Conservation (phyloP, 2,888 invertebrate genomes). For the Mythimna loreyi region DNA sequence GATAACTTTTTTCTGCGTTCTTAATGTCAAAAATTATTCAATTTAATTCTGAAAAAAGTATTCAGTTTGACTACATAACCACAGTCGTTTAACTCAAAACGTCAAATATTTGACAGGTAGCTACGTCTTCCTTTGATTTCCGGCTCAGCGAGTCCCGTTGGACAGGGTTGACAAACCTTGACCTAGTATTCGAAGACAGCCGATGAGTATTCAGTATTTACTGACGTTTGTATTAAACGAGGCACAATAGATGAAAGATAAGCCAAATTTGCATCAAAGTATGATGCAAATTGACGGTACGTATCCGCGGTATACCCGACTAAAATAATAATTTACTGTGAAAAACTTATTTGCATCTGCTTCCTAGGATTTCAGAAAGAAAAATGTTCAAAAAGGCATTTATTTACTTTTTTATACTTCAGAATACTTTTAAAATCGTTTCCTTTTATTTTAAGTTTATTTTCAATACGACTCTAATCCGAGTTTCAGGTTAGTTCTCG, state of each 20-base stretch:
- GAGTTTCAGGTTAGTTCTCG: slow-evolving; percentile 14
- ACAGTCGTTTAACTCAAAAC: slow-evolving; percentile 33
- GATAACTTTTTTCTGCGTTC: background rate
- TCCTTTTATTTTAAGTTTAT: slow-evolving; percentile 12
- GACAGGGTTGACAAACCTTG: slow-evolving; percentile 75
- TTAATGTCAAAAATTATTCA: background rate
- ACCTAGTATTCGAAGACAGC: slow-evolving; percentile 75
- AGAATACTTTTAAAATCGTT: background rate
- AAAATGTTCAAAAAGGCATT: slow-evolving; percentile 2
- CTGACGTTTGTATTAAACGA: slow-evolving; percentile 48
- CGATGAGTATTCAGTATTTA: slow-evolving; percentile 71
- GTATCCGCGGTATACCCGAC: slow-evolving; percentile 25
- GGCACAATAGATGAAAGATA: slow-evolving; percentile 35
- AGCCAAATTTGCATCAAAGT: slow-evolving; percentile 38
- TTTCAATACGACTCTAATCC: slow-evolving; percentile 17
- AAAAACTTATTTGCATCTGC: slow-evolving; percentile 20
- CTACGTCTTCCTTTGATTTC: slow-evolving; percentile 35
- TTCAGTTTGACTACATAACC: background rate
- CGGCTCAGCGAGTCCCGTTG: slow-evolving; percentile 65
- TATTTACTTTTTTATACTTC: background rate
- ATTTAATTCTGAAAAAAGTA: background rate
- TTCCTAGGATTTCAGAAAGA: slow-evolving; percentile 10
- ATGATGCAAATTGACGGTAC: slow-evolving; percentile 10
- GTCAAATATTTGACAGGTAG: slow-evolving; percentile 34
- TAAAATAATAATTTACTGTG: slow-evolving; percentile 24